Evolutionary conservation across 2,888 invertebrate species (phyloP).

Genomic region (Sepioteuthis lessoniana): DNA sequence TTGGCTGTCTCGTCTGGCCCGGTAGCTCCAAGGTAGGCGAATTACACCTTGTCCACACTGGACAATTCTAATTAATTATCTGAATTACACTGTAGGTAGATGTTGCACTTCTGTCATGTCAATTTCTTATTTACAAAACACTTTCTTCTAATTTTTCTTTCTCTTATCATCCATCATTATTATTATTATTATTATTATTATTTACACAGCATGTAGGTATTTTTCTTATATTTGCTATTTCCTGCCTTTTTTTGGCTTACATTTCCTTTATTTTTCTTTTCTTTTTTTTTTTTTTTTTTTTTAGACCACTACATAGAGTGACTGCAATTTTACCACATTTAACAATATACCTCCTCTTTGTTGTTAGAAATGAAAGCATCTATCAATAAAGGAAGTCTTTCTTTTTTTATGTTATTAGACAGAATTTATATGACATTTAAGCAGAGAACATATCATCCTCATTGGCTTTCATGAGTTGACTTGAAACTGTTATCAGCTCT

Average conservation of each 20-base stretch:
- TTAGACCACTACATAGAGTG: background rate
- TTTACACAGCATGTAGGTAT: background rate
- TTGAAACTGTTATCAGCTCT: too few relatives aligned
- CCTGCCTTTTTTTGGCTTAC: slow-evolving; percentile 13
- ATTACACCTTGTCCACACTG: background rate
- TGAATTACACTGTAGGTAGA: background rate
- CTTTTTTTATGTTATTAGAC: too few relatives aligned
- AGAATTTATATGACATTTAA: too few relatives aligned
- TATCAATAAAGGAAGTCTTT: background rate
- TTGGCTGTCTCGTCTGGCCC: slow-evolving; percentile 43
- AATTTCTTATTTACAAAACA: background rate
- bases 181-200: background rate
- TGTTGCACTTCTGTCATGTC: slow-evolving; percentile 33
- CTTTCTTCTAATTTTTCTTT: background rate
- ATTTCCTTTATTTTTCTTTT: background rate
- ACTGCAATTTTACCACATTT: background rate
- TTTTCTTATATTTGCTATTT: background rate
- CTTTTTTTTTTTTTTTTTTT: too few relatives aligned
- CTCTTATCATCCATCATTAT: background rate
- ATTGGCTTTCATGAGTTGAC: too few relatives aligned
- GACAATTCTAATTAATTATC: slow-evolving; percentile 14
- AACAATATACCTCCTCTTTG: background rate
- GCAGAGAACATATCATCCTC: too few relatives aligned
- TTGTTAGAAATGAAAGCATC: background rate
- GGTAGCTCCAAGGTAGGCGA: slow-evolving; percentile 46